phyloP scores from a whole-genome alignment of 2,797 vertebrate species.

The Schizopygopsis pylzovi region DNA sequence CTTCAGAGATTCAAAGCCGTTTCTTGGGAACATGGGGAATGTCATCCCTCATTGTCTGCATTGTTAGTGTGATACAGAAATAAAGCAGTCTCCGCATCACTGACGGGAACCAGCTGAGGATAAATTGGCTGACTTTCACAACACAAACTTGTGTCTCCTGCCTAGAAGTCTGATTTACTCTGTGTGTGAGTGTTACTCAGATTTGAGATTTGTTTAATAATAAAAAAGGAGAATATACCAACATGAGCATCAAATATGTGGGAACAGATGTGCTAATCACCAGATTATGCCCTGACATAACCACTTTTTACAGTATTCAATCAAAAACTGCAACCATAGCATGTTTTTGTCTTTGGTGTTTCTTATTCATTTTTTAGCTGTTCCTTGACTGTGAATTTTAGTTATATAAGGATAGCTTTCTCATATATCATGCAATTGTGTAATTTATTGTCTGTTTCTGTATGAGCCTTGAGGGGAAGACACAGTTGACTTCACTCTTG shows the following conservation, averaged over 20 bases:
- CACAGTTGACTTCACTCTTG: conserved; percentile 31
- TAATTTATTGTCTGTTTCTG: conserved; percentile 37
- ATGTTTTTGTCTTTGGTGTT: background rate
- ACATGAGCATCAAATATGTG: background rate
- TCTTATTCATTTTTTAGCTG: background rate
- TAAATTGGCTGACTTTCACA: conserved; percentile 60
- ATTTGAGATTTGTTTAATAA: conserved; percentile 8
- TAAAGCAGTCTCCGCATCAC: conserved; percentile 32
- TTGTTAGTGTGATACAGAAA: conserved; percentile 46
- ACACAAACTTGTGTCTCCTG: conserved; percentile 46
- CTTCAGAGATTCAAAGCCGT: conserved; percentile 31
- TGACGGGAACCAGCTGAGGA: conserved; percentile 63
- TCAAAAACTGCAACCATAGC: conserved; percentile 1
- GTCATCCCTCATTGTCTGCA: conserved; percentile 44
- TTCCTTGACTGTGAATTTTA: conserved; percentile 49
- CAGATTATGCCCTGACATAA: background rate
- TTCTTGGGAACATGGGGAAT: conserved; percentile 45
- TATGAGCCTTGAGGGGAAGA: conserved; percentile 7
- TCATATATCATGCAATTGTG: conserved; percentile 9
- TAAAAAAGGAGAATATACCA: background rate
- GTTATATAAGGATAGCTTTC: conserved; percentile 13
- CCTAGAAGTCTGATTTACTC: background rate
- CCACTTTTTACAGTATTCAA: conserved; percentile 17
- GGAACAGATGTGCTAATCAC: background rate
- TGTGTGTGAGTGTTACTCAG: too few species aligned